Percentiles rank a stretch among this genome's conserved stretches.
These are phyloP conservation scores for Hemibagrus guttatus DNA, from an alignment of 2,797 vertebrate genomes.

Conservation along the genomic window DNA sequence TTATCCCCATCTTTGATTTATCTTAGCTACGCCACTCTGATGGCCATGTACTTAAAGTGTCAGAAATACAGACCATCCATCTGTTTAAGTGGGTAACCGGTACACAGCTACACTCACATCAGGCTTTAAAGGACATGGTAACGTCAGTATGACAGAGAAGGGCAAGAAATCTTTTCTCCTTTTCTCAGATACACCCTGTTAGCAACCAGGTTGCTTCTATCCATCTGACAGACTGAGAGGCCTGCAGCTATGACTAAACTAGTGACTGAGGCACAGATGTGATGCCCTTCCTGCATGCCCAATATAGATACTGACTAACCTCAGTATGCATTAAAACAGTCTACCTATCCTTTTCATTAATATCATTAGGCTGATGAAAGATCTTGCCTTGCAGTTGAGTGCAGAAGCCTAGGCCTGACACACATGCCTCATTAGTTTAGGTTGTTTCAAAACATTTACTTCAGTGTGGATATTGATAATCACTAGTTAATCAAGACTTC, in stretches of 20 bases:
- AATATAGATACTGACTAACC: background rate
- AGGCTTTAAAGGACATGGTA: constrained; percentile 24
- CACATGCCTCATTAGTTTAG: background rate
- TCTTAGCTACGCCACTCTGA: constrained; percentile 27
- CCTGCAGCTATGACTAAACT: background rate
- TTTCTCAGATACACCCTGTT: background rate
- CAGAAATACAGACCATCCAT: constrained; percentile 44
- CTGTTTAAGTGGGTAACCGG: constrained; percentile 42
- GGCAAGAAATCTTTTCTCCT: constrained; percentile 6
- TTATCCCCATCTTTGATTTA: constrained; percentile 48
- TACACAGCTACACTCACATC: constrained; percentile 15
- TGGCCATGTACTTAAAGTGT: constrained; percentile 43
- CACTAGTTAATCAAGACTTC: background rate
- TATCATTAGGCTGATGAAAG: background rate
- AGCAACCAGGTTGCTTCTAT: background rate
- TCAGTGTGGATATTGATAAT: background rate
- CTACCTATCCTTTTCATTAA: background rate
- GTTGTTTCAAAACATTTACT: background rate
- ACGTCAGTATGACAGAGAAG: background rate
- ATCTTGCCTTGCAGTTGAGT: background rate
- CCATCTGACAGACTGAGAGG: background rate
- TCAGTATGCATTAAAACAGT: background rate
- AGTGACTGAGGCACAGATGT: background rate
- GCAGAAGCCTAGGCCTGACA: background rate
- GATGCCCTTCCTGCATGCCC: background rate